Percentiles rank a stretch among this genome's conserved stretches.
phyloP scores from a whole-genome alignment of 2,113 vertebrate species.

The Rhinoptilus africanus region DNA sequence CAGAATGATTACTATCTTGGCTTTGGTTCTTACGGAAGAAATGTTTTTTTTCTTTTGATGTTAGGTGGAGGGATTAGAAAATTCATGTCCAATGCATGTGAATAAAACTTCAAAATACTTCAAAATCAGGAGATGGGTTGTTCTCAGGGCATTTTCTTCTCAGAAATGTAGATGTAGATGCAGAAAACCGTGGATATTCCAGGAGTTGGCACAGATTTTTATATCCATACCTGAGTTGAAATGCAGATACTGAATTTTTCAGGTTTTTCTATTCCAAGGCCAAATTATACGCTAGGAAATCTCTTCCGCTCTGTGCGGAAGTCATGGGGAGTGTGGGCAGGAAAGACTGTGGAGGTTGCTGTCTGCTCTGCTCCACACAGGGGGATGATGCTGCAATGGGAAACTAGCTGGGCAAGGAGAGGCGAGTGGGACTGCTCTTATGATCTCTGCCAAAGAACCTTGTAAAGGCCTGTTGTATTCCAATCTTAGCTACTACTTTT shows the following conservation, averaged over 20 bases:
- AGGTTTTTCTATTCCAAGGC: background rate
- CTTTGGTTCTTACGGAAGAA: background rate
- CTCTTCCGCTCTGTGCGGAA: background rate
- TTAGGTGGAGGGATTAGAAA: background rate
- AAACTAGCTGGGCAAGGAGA: background rate
- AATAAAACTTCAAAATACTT: background rate
- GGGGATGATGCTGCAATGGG: background rate
- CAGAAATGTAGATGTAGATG: background rate
- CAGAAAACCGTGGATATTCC: background rate
- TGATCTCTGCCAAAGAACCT: background rate
- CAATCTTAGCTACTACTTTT: background rate
- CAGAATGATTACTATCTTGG: background rate
- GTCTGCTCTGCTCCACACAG: fast-evolving
- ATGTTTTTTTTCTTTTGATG: background rate
- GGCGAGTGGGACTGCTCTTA: background rate
- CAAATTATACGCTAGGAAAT: background rate
- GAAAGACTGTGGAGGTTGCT: background rate
- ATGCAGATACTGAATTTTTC: background rate
- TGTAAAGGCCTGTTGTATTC: background rate
- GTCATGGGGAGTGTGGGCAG: background rate
- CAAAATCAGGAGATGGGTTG: background rate
- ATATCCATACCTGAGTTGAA: background rate
- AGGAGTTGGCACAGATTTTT: background rate
- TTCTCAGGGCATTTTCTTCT: background rate
- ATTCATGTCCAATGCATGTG: background rate